Evolutionary conservation across 2,797 vertebrate species (phyloP), one percentile per base, ranked within the genome.

Genomic region (Podarcis siculus): DNA sequence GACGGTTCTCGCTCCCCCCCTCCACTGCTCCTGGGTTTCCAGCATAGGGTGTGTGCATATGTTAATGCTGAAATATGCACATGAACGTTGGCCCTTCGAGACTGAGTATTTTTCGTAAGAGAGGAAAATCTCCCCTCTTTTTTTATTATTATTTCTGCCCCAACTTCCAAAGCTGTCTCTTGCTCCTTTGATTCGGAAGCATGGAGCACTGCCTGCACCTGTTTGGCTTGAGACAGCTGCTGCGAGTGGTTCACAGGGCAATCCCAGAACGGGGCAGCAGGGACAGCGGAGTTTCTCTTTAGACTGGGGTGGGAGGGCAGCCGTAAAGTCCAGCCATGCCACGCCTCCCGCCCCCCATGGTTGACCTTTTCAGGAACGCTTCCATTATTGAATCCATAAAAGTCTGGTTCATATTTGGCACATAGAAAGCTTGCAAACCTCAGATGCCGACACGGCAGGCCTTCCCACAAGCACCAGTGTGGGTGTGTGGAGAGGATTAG

Each of bases 381-480:
- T 55, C 9, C 17, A 30, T 75, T 55, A 75, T 67, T 55, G 73
- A 37, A 86, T 72, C 39, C 55, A 72, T 76, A 75, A 84, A 87
- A 66, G 79, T 25, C 67, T 75, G 79, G 93, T 94, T 93, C 92
- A 91, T 93, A 94, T 90, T 90, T 88, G 94, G 93, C 90, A 89
- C 95, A 84, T 79, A 17, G 69, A 83, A 91, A 89, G 91, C 83
- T 94, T 89, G 88, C 89, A 93, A 94, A 92, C 78, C 81, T 37
- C 71, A 75, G 69, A 19, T 25, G 37, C 64, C 37, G 8, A 35
- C 23, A 42, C 3, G 49, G 85, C 66, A 42, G 19, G 55, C 67
- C 82, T 84, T 79, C 21, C 30, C 78, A 85, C 58, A 32, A 67
- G 83, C 83, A 39, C 64, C 58, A 12, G 27, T 21, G 13, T 76